Evolutionary conservation across 1,140 invertebrate genomes (phyloP).

Genomic region (Drosophila lini): DNA sequence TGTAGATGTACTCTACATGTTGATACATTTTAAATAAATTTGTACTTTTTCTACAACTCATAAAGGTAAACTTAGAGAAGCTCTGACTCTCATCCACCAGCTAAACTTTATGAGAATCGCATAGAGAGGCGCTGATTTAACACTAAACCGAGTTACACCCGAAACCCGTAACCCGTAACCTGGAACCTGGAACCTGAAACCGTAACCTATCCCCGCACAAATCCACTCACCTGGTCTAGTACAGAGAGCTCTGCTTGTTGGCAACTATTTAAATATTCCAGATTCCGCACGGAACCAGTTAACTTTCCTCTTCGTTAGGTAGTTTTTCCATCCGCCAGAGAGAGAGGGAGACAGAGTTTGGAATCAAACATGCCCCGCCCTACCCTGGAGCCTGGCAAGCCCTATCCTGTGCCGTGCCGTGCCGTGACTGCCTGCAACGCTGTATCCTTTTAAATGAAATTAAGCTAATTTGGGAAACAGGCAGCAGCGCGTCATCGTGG

Average conservation of each 20-base stretch:
- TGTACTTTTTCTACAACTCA: too few relatives aligned
- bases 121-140: conserved; percentile 13
- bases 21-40: too few relatives aligned
- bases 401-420: background rate
- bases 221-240: conserved; percentile 6
- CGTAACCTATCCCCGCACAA: conserved; percentile 3
- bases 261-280: conserved; percentile 42
- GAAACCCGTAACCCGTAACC: background rate
- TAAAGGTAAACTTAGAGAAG: background rate
- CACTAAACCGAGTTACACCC: background rate
- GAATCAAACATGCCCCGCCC: conserved; percentile 25
- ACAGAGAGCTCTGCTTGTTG: conserved; percentile 13
- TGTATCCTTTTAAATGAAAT: conserved; percentile 80
- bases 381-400: background rate
- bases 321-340: background rate
- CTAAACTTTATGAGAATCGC: background rate
- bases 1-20: background rate
- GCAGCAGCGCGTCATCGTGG: conserved; percentile 55
- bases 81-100: background rate
- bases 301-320: conserved; percentile 43
- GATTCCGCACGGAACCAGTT: conserved; percentile 38
- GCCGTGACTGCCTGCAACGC: conserved; percentile 33
- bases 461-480: conserved; percentile 79
- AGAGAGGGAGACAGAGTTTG: background rate
- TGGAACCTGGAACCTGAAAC: background rate